Percentiles rank a stretch among this genome's conserved stretches.
These are phyloP conservation scores for Crotalus adamanteus DNA, from an alignment of 2,797 vertebrate species.

Conservation along the genomic window DNA sequence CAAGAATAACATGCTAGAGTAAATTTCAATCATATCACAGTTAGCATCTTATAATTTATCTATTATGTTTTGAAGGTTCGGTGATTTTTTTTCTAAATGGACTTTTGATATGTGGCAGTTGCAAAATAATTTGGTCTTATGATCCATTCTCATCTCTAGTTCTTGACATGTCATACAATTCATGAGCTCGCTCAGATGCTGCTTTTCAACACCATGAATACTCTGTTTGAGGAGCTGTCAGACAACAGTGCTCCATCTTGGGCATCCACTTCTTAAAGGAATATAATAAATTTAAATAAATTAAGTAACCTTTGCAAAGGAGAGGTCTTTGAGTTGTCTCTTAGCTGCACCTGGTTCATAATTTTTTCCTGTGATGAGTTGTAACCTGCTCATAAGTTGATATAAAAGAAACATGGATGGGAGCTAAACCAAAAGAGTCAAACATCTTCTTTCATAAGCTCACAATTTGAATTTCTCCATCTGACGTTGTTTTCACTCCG, in stretches of 20 bases:
- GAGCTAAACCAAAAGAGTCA: background rate
- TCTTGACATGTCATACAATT: background rate
- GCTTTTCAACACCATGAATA: no score
- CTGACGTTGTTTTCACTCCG: background rate
- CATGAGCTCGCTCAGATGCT: background rate
- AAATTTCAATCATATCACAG: background rate
- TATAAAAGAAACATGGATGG: background rate
- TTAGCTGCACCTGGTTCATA: background rate
- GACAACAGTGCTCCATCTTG: background rate
- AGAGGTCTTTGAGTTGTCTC: background rate
- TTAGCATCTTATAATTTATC: background rate
- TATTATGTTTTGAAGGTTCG: background rate
- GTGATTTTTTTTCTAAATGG: background rate
- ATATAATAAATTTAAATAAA: background rate
- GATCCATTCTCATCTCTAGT: background rate
- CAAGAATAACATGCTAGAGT: background rate
- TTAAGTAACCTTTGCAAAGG: background rate
- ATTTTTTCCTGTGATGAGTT: background rate
- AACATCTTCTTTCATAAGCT: background rate
- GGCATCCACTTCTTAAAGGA: background rate
- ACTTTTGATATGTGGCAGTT: background rate
- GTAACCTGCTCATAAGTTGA: background rate
- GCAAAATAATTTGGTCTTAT: background rate
- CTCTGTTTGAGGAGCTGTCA: background rate
- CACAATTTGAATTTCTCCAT: background rate